Evolutionary conservation across 2,113 vertebrate genomes (phyloP).

Genomic region (Bolborhynchus lineola): DNA sequence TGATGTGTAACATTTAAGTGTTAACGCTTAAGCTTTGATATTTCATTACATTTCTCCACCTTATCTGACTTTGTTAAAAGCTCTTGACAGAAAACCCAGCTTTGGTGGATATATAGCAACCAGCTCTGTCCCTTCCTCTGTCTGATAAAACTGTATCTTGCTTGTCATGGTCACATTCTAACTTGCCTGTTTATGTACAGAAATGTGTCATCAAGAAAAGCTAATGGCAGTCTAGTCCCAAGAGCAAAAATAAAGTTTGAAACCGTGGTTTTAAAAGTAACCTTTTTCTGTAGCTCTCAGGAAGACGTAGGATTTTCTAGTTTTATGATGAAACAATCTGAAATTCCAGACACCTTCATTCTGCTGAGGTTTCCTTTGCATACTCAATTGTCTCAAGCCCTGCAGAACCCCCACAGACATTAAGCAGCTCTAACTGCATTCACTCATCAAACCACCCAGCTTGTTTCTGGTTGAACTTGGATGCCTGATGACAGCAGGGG

Average conservation of each 20-base stretch:
- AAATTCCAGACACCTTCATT: neutral
- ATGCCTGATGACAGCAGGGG: neutral
- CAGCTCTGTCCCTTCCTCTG: neutral
- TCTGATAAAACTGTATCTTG: neutral
- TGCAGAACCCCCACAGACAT: neutral
- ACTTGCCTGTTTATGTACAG: neutral
- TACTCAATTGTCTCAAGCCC: neutral
- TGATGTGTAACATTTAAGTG: neutral
- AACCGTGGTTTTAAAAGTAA: neutral
- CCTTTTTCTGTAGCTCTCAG: neutral
- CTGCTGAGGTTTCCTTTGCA: neutral
- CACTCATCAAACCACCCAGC: neutral
- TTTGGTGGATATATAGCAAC: neutral
- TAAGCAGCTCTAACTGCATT: neutral
- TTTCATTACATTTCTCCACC: neutral
- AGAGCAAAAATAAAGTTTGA: neutral
- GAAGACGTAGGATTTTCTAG: neutral
- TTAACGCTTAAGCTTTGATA: neutral
- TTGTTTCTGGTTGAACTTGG: neutral
- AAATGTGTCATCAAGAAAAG: neutral
- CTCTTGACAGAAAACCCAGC: neutral
- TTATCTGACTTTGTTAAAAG: neutral
- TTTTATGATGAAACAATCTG: neutral
- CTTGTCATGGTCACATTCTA: neutral
- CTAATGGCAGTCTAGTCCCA: neutral